phyloP scores from a whole-genome alignment of 2,797 vertebrate species.

The Pangasius djambal region DNA sequence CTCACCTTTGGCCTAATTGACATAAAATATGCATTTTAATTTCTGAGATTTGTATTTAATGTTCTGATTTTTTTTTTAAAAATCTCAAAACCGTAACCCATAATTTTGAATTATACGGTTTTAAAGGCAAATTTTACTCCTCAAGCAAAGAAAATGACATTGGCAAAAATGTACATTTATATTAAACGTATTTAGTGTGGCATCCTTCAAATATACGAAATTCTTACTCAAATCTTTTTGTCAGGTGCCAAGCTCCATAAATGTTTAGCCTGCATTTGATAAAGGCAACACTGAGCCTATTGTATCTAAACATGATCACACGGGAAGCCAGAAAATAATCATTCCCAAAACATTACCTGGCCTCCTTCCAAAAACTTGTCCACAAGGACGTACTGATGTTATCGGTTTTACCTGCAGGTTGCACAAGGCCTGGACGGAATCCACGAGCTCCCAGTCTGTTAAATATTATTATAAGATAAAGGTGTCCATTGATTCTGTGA shows the following conservation, averaged over 20 bases:
- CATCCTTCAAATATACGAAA: neutral
- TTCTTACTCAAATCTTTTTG: neutral
- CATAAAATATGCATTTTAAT: too few relatives aligned
- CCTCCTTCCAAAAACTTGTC: conserved; percentile 33
- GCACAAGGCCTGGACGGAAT: conserved; percentile 55
- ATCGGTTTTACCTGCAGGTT: conserved; percentile 38
- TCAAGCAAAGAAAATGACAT: neutral
- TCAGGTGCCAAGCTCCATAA: neutral
- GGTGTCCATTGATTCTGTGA: conserved; percentile 23
- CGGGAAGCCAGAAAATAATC: conserved; percentile 39
- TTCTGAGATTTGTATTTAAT: too few relatives aligned
- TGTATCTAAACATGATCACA: conserved; percentile 38
- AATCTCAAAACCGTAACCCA: neutral
- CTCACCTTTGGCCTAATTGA: neutral
- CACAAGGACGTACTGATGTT: conserved; percentile 24
- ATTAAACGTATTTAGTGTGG: neutral
- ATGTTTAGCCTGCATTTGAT: neutral
- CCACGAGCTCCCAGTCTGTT: conserved; percentile 45
- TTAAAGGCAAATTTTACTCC: neutral
- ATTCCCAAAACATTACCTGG: conserved; percentile 42
- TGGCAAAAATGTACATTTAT: neutral
- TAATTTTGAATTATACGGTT: neutral
- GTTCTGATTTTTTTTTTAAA: too few relatives aligned
- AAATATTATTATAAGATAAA: conserved; percentile 65
- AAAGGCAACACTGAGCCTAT: neutral